Evolutionary conservation across 2,888 invertebrate species (phyloP).

Genomic region (Drosophila dives): DNA sequence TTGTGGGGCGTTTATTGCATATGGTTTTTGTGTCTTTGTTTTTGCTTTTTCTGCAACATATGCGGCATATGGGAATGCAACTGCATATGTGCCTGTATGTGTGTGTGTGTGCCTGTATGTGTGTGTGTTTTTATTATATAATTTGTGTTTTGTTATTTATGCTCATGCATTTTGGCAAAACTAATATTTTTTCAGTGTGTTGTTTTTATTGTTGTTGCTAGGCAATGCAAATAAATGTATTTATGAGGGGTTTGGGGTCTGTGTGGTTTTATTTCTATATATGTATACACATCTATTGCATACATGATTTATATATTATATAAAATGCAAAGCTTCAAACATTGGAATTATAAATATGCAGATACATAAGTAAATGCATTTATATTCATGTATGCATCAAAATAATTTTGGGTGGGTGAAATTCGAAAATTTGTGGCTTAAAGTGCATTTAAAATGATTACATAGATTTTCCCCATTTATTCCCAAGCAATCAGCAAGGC

Average conservation of each 20-base stretch:
- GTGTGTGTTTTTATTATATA: constrained; percentile 65
- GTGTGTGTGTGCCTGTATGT: constrained; percentile 27
- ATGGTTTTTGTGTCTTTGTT: constrained; percentile 66
- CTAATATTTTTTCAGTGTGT: constrained; percentile 37
- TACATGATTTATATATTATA: constrained; percentile 47
- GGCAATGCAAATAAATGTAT: constrained; percentile 49
- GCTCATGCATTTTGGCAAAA: constrained; percentile 49
- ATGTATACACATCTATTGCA: constrained; percentile 27
- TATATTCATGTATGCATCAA: not conserved
- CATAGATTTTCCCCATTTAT: constrained; percentile 16
- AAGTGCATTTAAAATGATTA: constrained; percentile 29
- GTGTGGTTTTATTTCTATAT: not conserved
- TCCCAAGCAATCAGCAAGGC: not conserved
- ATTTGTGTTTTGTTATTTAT: constrained; percentile 70
- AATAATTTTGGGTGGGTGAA: constrained; percentile 5
- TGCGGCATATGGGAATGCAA: constrained; percentile 54
- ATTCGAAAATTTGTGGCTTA: not conserved
- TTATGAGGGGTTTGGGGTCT: not conserved
- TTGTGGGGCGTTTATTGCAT: constrained; percentile 64
- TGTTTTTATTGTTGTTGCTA: constrained; percentile 51
- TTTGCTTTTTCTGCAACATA: constrained; percentile 75
- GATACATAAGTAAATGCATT: constrained; percentile 7
- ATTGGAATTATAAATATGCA: constrained; percentile 39
- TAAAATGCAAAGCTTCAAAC: constrained; percentile 47
- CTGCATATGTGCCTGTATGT: constrained; percentile 1